Evolutionary conservation across 2,113 vertebrate species (phyloP).

Genomic region (Calyptomena viridis): DNA sequence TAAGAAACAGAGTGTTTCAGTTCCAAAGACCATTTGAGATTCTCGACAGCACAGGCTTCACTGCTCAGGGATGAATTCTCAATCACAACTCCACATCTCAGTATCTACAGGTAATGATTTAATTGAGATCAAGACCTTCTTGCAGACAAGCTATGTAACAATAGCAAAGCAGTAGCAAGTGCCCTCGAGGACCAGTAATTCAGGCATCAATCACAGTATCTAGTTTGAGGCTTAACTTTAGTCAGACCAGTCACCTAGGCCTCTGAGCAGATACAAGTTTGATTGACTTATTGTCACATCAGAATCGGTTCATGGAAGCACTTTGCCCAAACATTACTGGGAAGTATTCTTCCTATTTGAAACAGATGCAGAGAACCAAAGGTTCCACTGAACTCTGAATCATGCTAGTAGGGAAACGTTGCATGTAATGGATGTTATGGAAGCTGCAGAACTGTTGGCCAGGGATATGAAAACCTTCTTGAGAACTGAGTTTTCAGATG

Average conservation of each 20-base stretch:
- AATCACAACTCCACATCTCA: rapidly evolving
- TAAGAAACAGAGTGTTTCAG: neutral
- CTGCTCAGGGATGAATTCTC: neutral
- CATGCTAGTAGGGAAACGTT: neutral
- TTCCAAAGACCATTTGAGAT: neutral
- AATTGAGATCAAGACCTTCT: neutral
- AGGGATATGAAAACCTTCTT: neutral
- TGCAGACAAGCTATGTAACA: neutral
- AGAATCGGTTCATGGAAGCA: too few relatives aligned
- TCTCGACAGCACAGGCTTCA: neutral
- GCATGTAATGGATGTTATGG: neutral
- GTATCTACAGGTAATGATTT: neutral
- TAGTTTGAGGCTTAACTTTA: neutral
- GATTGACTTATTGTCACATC: neutral
- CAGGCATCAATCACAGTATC: neutral
- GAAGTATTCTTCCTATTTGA: neutral
- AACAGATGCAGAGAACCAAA: neutral
- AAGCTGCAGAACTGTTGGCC: neutral
- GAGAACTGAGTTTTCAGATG: neutral
- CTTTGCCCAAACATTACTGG: neutral
- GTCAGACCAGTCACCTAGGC: neutral
- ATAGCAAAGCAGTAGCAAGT: neutral
- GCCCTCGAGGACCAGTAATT: neutral
- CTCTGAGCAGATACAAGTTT: neutral
- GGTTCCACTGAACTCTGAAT: neutral